Evolutionary conservation across 1,140 invertebrate genomes (phyloP).

Genomic region (Sarcophaga peregrina): DNA sequence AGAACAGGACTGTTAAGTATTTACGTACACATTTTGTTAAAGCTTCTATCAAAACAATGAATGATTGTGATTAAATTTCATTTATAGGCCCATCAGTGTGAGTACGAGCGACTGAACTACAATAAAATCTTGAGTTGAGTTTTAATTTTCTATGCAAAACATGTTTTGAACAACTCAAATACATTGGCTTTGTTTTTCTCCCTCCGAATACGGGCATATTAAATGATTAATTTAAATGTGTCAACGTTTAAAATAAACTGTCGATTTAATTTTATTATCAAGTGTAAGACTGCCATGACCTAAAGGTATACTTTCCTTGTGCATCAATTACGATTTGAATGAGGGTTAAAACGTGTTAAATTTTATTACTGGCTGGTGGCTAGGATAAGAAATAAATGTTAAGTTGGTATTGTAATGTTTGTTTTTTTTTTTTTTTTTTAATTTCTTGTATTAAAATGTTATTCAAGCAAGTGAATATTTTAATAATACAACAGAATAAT

Average conservation of each 20-base stretch:
- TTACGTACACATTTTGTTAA: constrained; percentile 32
- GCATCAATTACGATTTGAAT: background rate
- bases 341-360: background rate
- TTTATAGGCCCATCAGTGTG: constrained; percentile 57
- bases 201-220: background rate
- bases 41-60: constrained; percentile 39
- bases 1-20: background rate
- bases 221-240: constrained; percentile 16
- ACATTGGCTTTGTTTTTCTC: background rate
- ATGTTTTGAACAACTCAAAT: constrained; percentile 1
- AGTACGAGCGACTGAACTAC: background rate
- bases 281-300: background rate
- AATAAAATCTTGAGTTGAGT: background rate
- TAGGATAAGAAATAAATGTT: background rate
- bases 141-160: constrained; percentile 9
- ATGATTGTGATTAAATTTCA: constrained; percentile 59
- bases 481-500: no score
- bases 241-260: background rate
- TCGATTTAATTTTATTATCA: background rate
- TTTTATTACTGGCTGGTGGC: background rate
- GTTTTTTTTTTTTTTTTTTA: no score
- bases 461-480: no score
- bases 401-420: no score
- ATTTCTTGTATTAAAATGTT: no score
- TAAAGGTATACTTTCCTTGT: background rate